A percentile compares a stretch with the other conserved stretches of the same genome.
These are phyloP conservation scores for Apteryx owenii DNA, from an alignment of 2,113 vertebrate genomes.

Conservation along the genomic window DNA sequence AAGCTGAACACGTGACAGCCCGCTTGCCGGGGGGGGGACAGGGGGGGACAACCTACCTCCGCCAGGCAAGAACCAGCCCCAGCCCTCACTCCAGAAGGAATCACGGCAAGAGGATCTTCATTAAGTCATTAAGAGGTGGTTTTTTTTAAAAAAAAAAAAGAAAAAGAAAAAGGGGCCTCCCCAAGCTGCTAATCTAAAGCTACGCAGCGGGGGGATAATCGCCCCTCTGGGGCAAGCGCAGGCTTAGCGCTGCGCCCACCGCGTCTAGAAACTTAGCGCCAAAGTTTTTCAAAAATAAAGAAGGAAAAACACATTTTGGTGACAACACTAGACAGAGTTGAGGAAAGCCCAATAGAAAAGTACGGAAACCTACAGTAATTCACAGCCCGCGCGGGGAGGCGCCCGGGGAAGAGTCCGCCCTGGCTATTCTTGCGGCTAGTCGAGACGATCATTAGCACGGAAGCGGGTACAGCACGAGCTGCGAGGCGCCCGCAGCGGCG, in stretches of 20 bases:
- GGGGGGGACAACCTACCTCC: too few relatives aligned
- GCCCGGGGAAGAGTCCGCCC: neutral
- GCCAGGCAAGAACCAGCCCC: neutral
- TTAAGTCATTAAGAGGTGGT: neutral
- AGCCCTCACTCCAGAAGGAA: neutral
- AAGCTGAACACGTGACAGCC: conserved; percentile 51
- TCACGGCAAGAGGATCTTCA: neutral
- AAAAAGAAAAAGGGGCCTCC: neutral
- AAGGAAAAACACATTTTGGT: conserved; percentile 16
- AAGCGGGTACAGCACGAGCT: conserved; percentile 53
- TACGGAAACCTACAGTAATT: conserved; percentile 68
- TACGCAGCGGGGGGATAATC: neutral
- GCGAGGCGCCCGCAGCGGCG: neutral
- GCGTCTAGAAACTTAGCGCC: neutral
- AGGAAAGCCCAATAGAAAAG: conserved; percentile 57
- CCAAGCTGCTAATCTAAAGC: conserved; percentile 56
- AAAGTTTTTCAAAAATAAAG: neutral
- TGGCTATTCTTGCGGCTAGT: conserved; percentile 56
- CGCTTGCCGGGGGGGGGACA: neutral
- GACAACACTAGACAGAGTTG: conserved; percentile 61
- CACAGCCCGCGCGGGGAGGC: conserved; percentile 45
- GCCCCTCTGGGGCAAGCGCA: accelerated
- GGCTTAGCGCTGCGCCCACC: neutral
- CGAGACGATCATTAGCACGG: conserved; percentile 47
- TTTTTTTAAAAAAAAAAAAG: neutral